A percentile compares a stretch with the other conserved stretches of the same genome.
These are phyloP conservation scores for Ophioninae sp. DNA, from an alignment of 2,888 invertebrate genomes.

Conservation along the genomic window DNA sequence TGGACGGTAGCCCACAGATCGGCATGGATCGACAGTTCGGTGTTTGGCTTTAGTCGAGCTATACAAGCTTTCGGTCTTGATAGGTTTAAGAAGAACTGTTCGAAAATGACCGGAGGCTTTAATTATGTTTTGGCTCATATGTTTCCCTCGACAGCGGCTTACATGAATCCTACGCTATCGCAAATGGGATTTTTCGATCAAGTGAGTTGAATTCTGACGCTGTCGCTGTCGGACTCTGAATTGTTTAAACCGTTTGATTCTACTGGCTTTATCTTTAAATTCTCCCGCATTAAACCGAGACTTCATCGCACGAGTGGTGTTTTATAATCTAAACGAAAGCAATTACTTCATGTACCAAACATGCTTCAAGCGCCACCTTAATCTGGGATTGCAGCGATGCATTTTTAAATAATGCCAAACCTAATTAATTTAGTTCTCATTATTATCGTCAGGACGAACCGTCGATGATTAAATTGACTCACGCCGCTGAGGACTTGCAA, in stretches of 20 bases:
- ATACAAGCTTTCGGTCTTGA: conserved; percentile 95
- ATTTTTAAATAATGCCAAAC: background rate
- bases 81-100: conserved; percentile 92
- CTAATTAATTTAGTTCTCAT: background rate
- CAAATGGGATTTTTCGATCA: conserved; percentile 73
- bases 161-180: conserved; percentile 74
- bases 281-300: no score
- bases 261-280: no score
- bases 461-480: conserved; percentile 71
- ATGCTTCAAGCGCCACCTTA: no score
- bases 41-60: conserved; percentile 93
- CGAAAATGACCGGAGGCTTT: conserved; percentile 92
- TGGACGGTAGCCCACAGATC: conserved; percentile 91
- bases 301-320: no score
- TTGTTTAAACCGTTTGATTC: conserved; percentile 1
- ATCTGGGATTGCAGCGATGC: background rate
- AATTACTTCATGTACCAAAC: no score
- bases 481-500: conserved; percentile 77
- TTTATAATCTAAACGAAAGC: no score
- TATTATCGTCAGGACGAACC: conserved; percentile 71
- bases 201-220: conserved; percentile 60
- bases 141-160: conserved; percentile 84
- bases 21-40: conserved; percentile 94
- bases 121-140: conserved; percentile 89
- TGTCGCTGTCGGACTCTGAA: background rate